These are phyloP conservation scores for Tipula unca DNA, from an alignment of 2,888 invertebrate species.

Conservation along the genomic window DNA sequence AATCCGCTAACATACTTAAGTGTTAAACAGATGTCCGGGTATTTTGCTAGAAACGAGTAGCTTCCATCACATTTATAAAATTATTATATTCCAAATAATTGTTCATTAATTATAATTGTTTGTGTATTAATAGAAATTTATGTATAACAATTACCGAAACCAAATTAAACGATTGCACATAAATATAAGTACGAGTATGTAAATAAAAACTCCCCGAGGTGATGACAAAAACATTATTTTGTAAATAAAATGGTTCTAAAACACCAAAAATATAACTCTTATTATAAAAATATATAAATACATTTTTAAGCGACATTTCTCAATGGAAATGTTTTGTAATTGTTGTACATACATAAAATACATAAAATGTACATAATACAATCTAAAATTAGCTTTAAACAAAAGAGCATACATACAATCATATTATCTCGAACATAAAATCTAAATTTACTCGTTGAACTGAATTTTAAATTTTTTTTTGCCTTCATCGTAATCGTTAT, in stretches of 20 bases:
- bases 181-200: neutral
- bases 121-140: no score
- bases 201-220: neutral
- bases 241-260: neutral
- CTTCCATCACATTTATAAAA: no score
- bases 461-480: neutral
- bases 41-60: no score
- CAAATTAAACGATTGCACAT: neutral
- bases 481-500: no score
- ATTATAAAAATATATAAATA: neutral
- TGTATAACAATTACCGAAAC: neutral
- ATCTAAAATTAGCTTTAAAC: neutral
- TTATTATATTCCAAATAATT: no score
- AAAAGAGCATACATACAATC: neutral
- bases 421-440: neutral
- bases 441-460: neutral
- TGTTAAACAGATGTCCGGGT: no score
- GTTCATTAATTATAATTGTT: no score
- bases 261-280: neutral
- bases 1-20: no score
- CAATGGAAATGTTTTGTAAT: neutral
- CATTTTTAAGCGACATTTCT: neutral
- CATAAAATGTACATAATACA: neutral
- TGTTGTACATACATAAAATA: neutral
- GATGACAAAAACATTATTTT: neutral